Evolutionary conservation across 2,113 vertebrate genomes (phyloP), one percentile per base, ranked within the genome.

Genomic region (Ceratotherium simum): DNA sequence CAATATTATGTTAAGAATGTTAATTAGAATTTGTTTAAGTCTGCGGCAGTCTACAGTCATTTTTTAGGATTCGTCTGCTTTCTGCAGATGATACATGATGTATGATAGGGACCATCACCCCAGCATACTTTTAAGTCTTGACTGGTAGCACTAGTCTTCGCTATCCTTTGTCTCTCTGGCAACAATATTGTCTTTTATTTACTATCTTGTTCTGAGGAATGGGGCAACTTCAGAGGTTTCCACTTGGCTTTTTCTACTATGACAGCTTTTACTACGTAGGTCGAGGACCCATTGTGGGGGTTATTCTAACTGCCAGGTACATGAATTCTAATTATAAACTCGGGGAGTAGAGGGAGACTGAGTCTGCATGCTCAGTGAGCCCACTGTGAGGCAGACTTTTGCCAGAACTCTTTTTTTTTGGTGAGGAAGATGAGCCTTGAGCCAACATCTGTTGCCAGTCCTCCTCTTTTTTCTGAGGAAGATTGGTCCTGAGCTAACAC

Each of bases 271-370:
- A 85, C 31, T 46, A 46, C 33, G n/a, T 31, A 88, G 33, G 14
- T 80, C 51, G 33, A 81, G 20, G 64, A 79, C 65, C 64, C 21
- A 33, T 75, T 82, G 18, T 95, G 46, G 33, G 31, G 13, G 16
- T 72, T 94, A 56, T 64, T 91, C 75, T 91, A 58, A 95, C 33
- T 79, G 31, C 42, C 65, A 92, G 46, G 16, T 94, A 60, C 31
- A 18, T 73, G 87, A 39, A 82, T 92, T 90, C 31, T 64, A 87
- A 36, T 65, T 91, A 51, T 58, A 58, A 87, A 65, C 46, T 70
- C 16, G 13, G 14, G 31, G 27, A 62, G 17, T 65, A 11, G n/a
- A 33, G 46, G 93, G 39, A 67, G 20, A 72, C 58, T 69, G 25
- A 54, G 42, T 91, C 23, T 85, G 33, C 6, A 76, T 58, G 62